Percentiles rank a stretch among this genome's conserved stretches.
These are phyloP conservation scores for Tylochromis polylepis DNA, from an alignment of 2,113 vertebrate species.

Conservation along the genomic window DNA sequence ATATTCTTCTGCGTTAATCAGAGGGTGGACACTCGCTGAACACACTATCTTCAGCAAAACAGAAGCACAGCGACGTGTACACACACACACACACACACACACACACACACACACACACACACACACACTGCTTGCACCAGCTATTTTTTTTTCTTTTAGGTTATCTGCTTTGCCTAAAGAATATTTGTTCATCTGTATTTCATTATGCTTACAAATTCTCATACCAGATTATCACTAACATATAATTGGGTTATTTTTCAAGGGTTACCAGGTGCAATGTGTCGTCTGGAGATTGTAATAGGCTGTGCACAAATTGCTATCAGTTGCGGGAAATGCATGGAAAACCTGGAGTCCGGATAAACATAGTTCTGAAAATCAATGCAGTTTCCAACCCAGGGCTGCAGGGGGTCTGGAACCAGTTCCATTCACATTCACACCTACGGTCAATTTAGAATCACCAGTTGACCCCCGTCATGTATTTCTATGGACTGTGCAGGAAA, in stretches of 20 bases:
- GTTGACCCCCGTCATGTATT: not conserved
- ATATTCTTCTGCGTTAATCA: constrained; percentile 53
- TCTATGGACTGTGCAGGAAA: not conserved
- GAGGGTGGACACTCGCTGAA: constrained; percentile 4
- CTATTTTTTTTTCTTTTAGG: not conserved
- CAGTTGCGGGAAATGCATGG: not conserved
- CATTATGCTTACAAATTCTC: not conserved
- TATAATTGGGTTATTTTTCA: not conserved
- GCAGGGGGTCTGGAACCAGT: not conserved
- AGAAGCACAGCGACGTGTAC: not conserved
- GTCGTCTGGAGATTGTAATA: not conserved
- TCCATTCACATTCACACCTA: not conserved
- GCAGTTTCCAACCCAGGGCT: not conserved
- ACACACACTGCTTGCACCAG: not conserved
- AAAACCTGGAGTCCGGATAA: not conserved
- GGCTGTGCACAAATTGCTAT: not conserved
- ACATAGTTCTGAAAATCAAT: not conserved
- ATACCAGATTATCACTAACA: not conserved
- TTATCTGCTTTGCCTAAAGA: not conserved
- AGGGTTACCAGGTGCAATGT: not conserved
- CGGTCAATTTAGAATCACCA: not conserved
- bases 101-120: not conserved
- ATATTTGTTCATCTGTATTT: not conserved
- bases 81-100: not conserved
- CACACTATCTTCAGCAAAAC: not conserved